phyloP scores from a whole-genome alignment of 2,888 invertebrate genomes.

The Epinotia brunnichana region DNA sequence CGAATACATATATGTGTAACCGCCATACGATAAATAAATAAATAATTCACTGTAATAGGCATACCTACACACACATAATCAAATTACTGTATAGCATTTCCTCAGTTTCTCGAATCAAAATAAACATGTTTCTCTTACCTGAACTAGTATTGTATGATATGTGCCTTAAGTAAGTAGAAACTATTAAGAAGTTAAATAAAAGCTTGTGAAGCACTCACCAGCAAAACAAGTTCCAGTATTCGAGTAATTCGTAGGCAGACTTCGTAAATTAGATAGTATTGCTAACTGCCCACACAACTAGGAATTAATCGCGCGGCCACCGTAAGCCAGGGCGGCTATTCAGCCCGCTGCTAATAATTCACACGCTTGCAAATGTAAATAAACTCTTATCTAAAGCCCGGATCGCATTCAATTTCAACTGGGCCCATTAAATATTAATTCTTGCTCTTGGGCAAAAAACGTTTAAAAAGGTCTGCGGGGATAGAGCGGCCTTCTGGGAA shows the following conservation, averaged over 20 bases:
- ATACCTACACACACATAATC: too few species aligned
- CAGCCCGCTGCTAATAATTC: constrained; percentile 53
- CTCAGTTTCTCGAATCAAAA: too few species aligned
- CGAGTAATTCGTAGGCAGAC: constrained; percentile 22
- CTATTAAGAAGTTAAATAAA: constrained; percentile 6
- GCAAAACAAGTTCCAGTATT: constrained; percentile 27
- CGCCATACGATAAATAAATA: too few species aligned
- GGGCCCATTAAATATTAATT: constrained; percentile 75
- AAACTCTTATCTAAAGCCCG: constrained; percentile 64
- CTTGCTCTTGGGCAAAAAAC: constrained; percentile 63
- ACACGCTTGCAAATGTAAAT: constrained; percentile 62
- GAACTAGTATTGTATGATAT: too few species aligned
- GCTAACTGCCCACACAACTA: constrained; percentile 32
- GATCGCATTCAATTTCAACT: constrained; percentile 70
- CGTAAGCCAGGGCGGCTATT: constrained; percentile 39
- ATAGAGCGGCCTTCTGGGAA: constrained; percentile 77
- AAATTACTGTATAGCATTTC: too few species aligned
- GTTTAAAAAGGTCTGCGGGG: constrained; percentile 56
- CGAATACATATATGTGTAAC: too few species aligned
- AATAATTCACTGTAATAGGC: too few species aligned
- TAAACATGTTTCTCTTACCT: too few species aligned
- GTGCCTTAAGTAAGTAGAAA: too few species aligned
- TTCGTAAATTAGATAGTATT: constrained; percentile 30
- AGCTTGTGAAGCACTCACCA: constrained; percentile 15
- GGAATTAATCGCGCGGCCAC: constrained; percentile 33